Evolutionary conservation across 2,113 vertebrate species (phyloP).

Genomic region (Oenanthe oenanthe): DNA sequence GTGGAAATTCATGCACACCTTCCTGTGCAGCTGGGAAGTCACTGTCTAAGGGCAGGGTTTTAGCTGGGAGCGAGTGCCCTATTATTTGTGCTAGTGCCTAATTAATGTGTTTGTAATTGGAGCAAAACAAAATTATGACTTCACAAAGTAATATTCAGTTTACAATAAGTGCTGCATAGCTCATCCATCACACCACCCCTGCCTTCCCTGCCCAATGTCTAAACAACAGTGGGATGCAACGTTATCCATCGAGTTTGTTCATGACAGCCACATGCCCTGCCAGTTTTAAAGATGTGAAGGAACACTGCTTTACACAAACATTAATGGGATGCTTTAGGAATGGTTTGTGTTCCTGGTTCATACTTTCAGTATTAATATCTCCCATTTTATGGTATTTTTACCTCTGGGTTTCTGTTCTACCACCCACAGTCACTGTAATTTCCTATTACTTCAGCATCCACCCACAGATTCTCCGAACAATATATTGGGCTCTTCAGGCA

Average conservation of each 20-base stretch:
- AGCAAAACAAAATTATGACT: neutral
- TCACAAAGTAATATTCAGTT: neutral
- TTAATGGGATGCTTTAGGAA: neutral
- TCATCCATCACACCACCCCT: neutral
- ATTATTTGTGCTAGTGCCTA: neutral
- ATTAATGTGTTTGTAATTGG: neutral
- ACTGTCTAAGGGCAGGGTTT: neutral
- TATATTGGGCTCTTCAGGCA: conserved; percentile 29
- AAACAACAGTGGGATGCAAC: neutral
- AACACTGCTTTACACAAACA: neutral
- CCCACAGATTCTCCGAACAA: conserved; percentile 1
- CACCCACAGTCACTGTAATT: conserved; percentile 50
- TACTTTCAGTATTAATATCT: neutral
- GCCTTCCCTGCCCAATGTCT: neutral
- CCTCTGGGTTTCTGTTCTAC: conserved; percentile 36
- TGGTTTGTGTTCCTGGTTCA: neutral
- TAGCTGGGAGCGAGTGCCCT: neutral
- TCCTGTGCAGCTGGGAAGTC: neutral
- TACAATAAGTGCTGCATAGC: neutral
- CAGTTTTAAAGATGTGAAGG: neutral
- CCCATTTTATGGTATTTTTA: neutral
- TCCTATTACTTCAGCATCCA: conserved; percentile 25
- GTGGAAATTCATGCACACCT: neutral
- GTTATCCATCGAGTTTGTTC: accelerated
- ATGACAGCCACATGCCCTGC: accelerated